These are phyloP conservation scores for Neoscelio sp. DNA, from an alignment of 2,888 invertebrate genomes.

Conservation along the genomic window DNA sequence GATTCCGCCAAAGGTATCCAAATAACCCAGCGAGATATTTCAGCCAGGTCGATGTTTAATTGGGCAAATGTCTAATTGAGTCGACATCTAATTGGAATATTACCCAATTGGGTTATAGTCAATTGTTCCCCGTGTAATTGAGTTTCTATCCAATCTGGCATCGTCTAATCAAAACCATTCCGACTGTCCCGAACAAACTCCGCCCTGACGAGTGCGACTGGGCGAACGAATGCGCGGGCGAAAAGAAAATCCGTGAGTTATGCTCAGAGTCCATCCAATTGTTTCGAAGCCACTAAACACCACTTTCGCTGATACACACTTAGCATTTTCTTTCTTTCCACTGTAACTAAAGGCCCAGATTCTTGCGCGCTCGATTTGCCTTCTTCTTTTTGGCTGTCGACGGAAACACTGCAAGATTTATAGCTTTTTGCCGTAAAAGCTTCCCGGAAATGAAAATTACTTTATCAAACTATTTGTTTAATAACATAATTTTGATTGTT, in stretches of 20 bases:
- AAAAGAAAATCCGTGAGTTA: constrained; percentile 34
- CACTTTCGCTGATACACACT: constrained; percentile 4
- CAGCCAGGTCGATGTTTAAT: constrained; percentile 21
- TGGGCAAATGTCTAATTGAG: constrained; percentile 26
- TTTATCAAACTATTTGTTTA: no score
- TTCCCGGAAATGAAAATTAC: no score
- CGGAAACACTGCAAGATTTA: no score
- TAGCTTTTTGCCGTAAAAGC: no score
- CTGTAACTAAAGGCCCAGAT: background rate
- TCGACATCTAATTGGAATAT: constrained; percentile 42
- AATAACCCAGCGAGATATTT: background rate
- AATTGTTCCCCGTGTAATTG: constrained; percentile 41
- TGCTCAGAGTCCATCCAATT: constrained; percentile 47
- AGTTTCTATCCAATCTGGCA: constrained; percentile 43
- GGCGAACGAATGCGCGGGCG: background rate
- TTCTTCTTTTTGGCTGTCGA: background rate
- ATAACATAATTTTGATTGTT: no score
- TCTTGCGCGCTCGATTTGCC: background rate
- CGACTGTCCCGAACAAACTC: constrained; percentile 8
- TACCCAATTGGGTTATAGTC: constrained; percentile 31
- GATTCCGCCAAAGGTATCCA: background rate
- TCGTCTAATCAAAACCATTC: constrained; percentile 51
- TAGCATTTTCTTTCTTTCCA: constrained; percentile 3
- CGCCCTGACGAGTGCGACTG: background rate
- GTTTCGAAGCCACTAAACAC: constrained; percentile 41